Evolutionary conservation across 2,888 invertebrate genomes (phyloP), one percentile per base, ranked within the genome.

Genomic region (Loripinus fragilis): DNA sequence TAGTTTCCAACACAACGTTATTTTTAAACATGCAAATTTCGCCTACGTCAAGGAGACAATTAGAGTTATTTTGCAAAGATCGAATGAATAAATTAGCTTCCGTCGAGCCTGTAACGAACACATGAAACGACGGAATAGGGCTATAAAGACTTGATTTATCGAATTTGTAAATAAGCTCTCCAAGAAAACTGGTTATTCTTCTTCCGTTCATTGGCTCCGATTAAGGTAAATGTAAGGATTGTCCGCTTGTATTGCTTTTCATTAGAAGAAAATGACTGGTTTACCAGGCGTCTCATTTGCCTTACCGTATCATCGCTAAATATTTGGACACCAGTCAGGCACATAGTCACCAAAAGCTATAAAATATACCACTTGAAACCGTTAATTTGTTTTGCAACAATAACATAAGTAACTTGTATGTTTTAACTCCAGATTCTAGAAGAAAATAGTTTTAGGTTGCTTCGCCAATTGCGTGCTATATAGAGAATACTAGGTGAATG

Each of bases 31-130:
- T 38, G 38, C 38, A 8, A 38, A 38, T 38, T 12, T 38, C 12
- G 38, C 38, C 60, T 60, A 33, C 33, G 23, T 60, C 60, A 33
- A 60, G 33, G 2, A 30, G 23, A 20, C 60, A 60, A 60, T 60
- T 60, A 60, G 60, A 33, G 60, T 33, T 60, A 60, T 60, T 60
- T 60, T 60, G 60, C 60, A 30, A 60, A 60, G 60, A 60, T 60
- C 30, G 60, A 60, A 33, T 60, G 60, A 60, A 60, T 60, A 60
- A 60, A 60, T 60, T 60, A 60, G 33, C 60, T 60, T 60, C 60
- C 60, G 60, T 60, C 33, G 8, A 17, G 60, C 20, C 28, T 33
- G 60, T 60, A 60, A 60, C 60, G 20, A 60, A 60, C 60, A 60
- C 60, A 28, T 60, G 60, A 60, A 60, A 60, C 33, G 60, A 30